phyloP scores from a whole-genome alignment of 1,140 invertebrate genomes.

The Babylonia areolata region DNA sequence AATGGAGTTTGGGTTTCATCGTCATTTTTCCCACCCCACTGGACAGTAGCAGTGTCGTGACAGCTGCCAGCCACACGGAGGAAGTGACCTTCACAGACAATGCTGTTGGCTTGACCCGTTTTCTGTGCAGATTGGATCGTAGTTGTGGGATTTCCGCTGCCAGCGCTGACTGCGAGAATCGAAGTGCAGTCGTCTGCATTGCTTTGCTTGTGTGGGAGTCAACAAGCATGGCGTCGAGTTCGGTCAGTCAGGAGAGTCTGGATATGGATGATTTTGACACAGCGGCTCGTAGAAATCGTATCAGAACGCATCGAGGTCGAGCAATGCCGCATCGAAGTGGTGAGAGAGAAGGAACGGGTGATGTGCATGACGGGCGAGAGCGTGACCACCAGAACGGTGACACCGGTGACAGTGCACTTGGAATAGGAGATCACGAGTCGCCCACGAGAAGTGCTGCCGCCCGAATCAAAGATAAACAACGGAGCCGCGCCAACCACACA shows the following conservation, averaged over 20 bases:
- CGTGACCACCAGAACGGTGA: conserved; percentile 60
- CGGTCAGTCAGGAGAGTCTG: conserved; percentile 81
- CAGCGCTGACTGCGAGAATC: background rate
- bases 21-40: background rate
- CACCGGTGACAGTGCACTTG: conserved; percentile 45
- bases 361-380: conserved; percentile 54
- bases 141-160: conserved; percentile 15
- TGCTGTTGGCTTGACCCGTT: conserved; percentile 18
- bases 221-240: conserved; percentile 81
- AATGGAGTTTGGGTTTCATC: conserved; percentile 27
- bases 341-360: conserved; percentile 45
- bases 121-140: background rate
- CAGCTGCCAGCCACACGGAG: background rate
- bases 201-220: background rate
- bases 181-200: background rate
- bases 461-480: conserved; percentile 77
- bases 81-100: conserved; percentile 21
- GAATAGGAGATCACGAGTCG: conserved; percentile 78
- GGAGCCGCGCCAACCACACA: conserved; percentile 78
- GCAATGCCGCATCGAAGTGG: conserved; percentile 75
- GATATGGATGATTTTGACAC: conserved; percentile 82
- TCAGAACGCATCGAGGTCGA: conserved; percentile 79
- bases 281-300: conserved; percentile 78
- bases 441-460: conserved; percentile 75
- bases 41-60: background rate